Conservation (phyloP, 2,113 vertebrate genomes). For the Rana temporaria region DNA sequence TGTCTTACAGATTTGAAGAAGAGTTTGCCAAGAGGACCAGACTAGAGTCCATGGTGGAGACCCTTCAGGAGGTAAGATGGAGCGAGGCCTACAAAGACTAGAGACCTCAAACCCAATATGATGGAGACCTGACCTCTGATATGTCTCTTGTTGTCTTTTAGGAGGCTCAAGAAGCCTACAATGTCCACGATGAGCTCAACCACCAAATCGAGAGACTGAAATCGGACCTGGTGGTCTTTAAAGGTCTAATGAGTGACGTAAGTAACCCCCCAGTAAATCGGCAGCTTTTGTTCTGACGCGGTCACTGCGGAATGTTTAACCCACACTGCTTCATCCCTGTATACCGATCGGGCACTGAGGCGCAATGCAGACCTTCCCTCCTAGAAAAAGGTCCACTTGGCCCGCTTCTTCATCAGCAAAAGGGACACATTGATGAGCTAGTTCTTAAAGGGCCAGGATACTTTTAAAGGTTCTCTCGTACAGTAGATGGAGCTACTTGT, state of each 20-base stretch:
- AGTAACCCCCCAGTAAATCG: conserved; percentile 68
- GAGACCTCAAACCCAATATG: not conserved
- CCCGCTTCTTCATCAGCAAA: conserved; percentile 9
- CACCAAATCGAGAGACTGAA: conserved; percentile 94
- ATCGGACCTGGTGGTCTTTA: conserved; percentile 95
- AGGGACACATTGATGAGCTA: not conserved
- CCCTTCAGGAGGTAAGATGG: conserved; percentile 85
- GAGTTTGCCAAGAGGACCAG: conserved; percentile 86
- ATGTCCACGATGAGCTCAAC: conserved; percentile 87
- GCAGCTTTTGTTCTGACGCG: not conserved
- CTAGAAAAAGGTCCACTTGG: not conserved
- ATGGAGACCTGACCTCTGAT: too few species aligned
- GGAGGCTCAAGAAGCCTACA: conserved; percentile 85
- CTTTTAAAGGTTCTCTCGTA: too few species aligned
- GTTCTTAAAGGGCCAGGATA: not conserved
- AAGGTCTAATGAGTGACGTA: conserved; percentile 97
- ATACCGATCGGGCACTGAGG: conserved; percentile 12
- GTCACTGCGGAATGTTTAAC: conserved; percentile 10
- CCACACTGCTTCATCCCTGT: conserved; percentile 32
- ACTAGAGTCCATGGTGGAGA: conserved; percentile 88
- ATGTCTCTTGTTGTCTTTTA: conserved; percentile 57
- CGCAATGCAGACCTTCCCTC: not conserved
- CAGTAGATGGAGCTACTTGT: too few species aligned
- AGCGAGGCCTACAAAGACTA: not conserved
- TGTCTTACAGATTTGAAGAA: conserved; percentile 95